Evolutionary conservation across 2,888 invertebrate genomes (phyloP).

Genomic region (Timandra comae): DNA sequence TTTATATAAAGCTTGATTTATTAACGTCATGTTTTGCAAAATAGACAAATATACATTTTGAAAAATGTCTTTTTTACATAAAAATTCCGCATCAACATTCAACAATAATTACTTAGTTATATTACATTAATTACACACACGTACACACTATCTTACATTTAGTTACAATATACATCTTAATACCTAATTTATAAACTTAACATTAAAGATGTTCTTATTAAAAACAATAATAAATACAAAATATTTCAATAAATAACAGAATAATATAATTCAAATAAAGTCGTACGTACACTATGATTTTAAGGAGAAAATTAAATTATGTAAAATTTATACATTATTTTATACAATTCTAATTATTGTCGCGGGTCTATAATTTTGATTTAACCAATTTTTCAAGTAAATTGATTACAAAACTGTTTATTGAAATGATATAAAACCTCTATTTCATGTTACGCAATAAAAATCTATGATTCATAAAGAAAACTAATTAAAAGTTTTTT

Average conservation of each 20-base stretch:
- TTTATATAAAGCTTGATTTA: conserved; percentile 74
- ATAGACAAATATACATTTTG: conserved; percentile 74
- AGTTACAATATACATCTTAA: conserved; percentile 20
- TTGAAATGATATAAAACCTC: neutral
- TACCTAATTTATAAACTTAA: conserved; percentile 5
- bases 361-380: conserved; percentile 46
- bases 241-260: neutral
- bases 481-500: too few species aligned
- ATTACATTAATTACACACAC: conserved; percentile 57
- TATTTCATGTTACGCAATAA: too few species aligned
- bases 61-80: conserved; percentile 65
- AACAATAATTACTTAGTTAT: conserved; percentile 52
- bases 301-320: too few species aligned
- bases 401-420: neutral
- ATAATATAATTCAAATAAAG: neutral
- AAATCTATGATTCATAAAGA: too few species aligned
- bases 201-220: neutral
- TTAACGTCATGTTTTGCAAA: conserved; percentile 76
- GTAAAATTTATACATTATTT: too few species aligned
- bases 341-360: conserved; percentile 66
- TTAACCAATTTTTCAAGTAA: conserved; percentile 16
- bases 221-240: conserved; percentile 1
- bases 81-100: conserved; percentile 70
- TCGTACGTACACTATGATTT: too few species aligned
- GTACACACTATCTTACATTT: conserved; percentile 31